These are phyloP conservation scores for Rapana venosa DNA, from an alignment of 2,888 invertebrate genomes.

Conservation along the genomic window DNA sequence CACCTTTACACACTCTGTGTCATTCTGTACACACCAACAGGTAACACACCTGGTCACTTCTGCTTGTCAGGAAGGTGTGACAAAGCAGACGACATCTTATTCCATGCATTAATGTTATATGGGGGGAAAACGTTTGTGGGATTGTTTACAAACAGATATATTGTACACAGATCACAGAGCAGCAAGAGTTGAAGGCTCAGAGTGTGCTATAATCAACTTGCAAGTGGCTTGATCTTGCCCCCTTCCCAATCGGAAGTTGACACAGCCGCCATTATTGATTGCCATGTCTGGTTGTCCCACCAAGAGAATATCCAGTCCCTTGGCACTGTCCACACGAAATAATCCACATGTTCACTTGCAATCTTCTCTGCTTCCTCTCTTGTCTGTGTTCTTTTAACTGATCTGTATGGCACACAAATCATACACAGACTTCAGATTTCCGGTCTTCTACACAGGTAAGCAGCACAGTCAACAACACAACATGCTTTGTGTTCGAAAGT, in stretches of 20 bases:
- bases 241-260: conserved; percentile 46
- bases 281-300: conserved; percentile 23
- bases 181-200: background rate
- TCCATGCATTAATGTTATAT: background rate
- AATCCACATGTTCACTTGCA: background rate
- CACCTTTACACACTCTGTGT: background rate
- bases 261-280: conserved; percentile 44
- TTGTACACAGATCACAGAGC: background rate
- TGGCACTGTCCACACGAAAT: background rate
- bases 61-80: background rate
- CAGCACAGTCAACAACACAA: conserved; percentile 24
- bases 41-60: background rate
- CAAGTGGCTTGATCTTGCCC: background rate
- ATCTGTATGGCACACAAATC: background rate
- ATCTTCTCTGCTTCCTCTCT: background rate
- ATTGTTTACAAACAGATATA: background rate
- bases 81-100: conserved; percentile 6
- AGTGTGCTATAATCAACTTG: background rate
- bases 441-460: conserved; percentile 34
- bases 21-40: background rate
- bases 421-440: background rate
- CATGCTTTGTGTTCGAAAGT: conserved; percentile 51
- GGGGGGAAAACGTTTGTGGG: background rate
- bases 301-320: background rate
- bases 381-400: background rate